A percentile compares a stretch with the other conserved stretches of the same genome.
Conservation (phyloP, 2,113 vertebrate species). For the Ochotona princeps region DNA sequence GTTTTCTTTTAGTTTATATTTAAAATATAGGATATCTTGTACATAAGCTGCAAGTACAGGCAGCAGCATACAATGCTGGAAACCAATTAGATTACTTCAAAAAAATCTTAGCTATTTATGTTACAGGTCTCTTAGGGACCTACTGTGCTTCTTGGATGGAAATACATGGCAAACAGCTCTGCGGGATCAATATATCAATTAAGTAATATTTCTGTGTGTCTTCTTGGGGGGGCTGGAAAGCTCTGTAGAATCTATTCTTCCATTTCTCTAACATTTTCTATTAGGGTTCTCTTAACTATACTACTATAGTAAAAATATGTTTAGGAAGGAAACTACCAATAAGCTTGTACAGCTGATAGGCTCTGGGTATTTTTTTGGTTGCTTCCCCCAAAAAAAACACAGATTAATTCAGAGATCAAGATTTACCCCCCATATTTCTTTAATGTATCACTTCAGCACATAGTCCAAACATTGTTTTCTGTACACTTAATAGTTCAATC, state of each 20-base stretch:
- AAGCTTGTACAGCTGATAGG: neutral
- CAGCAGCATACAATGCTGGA: neutral
- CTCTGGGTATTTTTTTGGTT: neutral
- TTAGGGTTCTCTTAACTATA: conserved; percentile 14
- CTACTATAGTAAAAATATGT: neutral
- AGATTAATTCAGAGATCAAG: conserved; percentile 59
- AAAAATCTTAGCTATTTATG: neutral
- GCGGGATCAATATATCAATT: neutral
- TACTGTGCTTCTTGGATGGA: neutral
- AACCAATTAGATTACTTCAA: neutral
- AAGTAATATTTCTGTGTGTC: neutral
- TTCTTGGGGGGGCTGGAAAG: neutral
- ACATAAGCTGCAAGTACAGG: neutral
- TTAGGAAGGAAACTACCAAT: conserved; percentile 18
- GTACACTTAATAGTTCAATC: conserved; percentile 57
- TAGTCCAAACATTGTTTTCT: conserved; percentile 57
- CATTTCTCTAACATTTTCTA: neutral
- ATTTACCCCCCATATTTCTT: conserved; percentile 62
- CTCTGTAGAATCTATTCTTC: neutral
- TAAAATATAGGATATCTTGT: neutral
- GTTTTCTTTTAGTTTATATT: neutral
- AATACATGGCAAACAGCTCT: neutral
- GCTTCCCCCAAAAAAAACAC: neutral
- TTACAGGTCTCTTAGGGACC: neutral
- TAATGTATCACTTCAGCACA: conserved; percentile 67